Evolutionary conservation across 1,140 invertebrate species (phyloP).

Genomic region (Olivierus martensii): DNA sequence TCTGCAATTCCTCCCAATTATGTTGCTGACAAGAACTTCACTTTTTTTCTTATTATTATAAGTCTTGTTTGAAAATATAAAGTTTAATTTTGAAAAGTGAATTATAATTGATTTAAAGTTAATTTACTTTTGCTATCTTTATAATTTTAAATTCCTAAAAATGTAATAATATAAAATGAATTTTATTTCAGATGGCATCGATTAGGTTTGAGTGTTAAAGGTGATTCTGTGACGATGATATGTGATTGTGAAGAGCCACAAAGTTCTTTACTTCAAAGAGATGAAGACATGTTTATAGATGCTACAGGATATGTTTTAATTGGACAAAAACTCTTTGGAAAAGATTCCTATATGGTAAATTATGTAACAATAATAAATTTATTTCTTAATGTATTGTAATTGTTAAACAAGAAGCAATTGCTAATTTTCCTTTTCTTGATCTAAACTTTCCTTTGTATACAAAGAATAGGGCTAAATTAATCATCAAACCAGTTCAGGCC

Average conservation of each 20-base stretch:
- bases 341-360: slow-evolving; percentile 46
- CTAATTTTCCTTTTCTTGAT: too few species aligned
- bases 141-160: too few species aligned
- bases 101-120: too few species aligned
- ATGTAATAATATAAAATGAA: too few species aligned
- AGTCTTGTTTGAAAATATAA: not conserved
- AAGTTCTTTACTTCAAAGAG: slow-evolving; percentile 42
- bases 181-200: slow-evolving; percentile 53
- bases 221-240: slow-evolving; percentile 53
- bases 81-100: not conserved
- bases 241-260: slow-evolving; percentile 48
- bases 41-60: too few species aligned
- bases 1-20: not conserved
- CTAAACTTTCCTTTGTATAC: too few species aligned
- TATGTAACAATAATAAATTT: not conserved
- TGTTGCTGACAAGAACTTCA: not conserved
- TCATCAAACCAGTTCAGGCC: too few species aligned
- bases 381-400: slow-evolving; percentile 3
- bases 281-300: slow-evolving; percentile 38
- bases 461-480: too few species aligned
- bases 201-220: slow-evolving; percentile 59
- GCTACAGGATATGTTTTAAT: slow-evolving; percentile 53
- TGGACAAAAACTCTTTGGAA: slow-evolving; percentile 50
- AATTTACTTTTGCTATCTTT: too few species aligned
- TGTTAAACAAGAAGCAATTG: too few species aligned